These are phyloP conservation scores for Macroramphosus scolopax DNA, from an alignment of 2,797 vertebrate genomes.

Conservation along the genomic window DNA sequence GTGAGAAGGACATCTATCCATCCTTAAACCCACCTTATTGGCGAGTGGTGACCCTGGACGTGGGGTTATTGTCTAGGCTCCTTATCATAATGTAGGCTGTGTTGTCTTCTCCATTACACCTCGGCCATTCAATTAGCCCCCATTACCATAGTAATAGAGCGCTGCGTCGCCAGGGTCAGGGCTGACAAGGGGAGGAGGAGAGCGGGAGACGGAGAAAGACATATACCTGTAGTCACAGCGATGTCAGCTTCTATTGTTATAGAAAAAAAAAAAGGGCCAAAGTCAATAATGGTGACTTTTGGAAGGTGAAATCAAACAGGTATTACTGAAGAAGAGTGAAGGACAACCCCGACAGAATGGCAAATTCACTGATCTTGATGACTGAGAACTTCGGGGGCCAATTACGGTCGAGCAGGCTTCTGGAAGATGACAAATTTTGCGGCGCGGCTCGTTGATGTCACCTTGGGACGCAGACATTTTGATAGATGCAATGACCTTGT, in stretches of 20 bases:
- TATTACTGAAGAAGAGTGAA: conserved; percentile 34
- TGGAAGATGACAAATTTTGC: conserved; percentile 9
- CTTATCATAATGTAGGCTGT: conserved; percentile 85
- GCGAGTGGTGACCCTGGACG: conserved; percentile 70
- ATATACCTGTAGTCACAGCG: conserved; percentile 47
- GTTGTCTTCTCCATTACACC: conserved; percentile 82
- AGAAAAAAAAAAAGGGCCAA: conserved; percentile 13
- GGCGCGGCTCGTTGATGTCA: conserved; percentile 14
- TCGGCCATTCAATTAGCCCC: conserved; percentile 83
- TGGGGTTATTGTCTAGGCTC: conserved; percentile 73
- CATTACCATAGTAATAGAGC: conserved; percentile 86
- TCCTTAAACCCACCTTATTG: conserved; percentile 73
- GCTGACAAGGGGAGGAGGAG: conserved; percentile 79
- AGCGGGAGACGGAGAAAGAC: conserved; percentile 40
- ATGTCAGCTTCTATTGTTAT: conserved; percentile 30
- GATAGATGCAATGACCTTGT: conserved; percentile 38
- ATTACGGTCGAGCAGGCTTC: conserved; percentile 5
- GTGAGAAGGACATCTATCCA: conserved; percentile 61
- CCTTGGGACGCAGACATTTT: conserved; percentile 25
- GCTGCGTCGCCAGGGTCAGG: conserved; percentile 73
- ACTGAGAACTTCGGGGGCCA: not conserved
- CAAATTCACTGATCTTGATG: conserved; percentile 17
- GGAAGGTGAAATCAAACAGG: conserved; percentile 29
- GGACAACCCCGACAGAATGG: conserved; percentile 32
- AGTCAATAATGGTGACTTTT: conserved; percentile 19